These are phyloP conservation scores for Anabacerthia variegaticeps DNA, from an alignment of 2,797 vertebrate genomes.

Conservation along the genomic window DNA sequence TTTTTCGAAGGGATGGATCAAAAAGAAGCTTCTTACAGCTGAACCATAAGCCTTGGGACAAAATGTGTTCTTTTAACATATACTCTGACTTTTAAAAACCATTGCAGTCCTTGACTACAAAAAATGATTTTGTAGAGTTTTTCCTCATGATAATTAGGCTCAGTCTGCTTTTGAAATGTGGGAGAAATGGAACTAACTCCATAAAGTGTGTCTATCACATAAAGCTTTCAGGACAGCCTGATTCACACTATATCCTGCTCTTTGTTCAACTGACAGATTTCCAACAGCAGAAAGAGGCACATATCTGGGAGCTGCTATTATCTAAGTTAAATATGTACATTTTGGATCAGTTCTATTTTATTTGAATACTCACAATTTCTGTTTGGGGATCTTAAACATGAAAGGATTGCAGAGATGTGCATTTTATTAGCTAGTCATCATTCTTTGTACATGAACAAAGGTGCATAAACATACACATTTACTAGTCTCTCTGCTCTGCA, in stretches of 20 bases:
- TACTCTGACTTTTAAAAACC: slow-evolving; percentile 27
- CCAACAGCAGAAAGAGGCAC: slow-evolving; percentile 12
- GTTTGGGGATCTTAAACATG: slow-evolving; percentile 12
- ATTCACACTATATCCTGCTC: slow-evolving; percentile 29
- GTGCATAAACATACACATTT: slow-evolving; percentile 4
- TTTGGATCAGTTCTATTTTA: slow-evolving; percentile 43
- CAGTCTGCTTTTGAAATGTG: slow-evolving; percentile 44
- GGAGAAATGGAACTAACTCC: slow-evolving; percentile 32
- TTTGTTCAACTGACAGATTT: slow-evolving; percentile 68
- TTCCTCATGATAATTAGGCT: slow-evolving; percentile 32
- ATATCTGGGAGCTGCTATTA: slow-evolving; percentile 35
- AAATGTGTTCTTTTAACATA: slow-evolving; percentile 21
- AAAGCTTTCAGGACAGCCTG: slow-evolving; percentile 50
- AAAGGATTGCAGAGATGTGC: slow-evolving; percentile 8
- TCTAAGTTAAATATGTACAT: slow-evolving; percentile 54
- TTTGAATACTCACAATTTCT: slow-evolving; percentile 48
- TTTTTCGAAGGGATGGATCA: slow-evolving; percentile 7
- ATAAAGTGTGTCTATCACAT: slow-evolving; percentile 43
- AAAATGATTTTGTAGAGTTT: slow-evolving; percentile 31
- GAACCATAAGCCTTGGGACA: not conserved
- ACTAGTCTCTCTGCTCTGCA: not conserved
- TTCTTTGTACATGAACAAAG: slow-evolving; percentile 26
- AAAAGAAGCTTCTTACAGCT: not conserved
- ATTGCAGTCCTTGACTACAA: slow-evolving; percentile 14
- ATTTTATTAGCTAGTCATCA: slow-evolving; percentile 37